A percentile compares a stretch with the other conserved stretches of the same genome.
These are phyloP conservation scores for Campaea margaritaria DNA, from an alignment of 2,888 invertebrate species.

Conservation along the genomic window DNA sequence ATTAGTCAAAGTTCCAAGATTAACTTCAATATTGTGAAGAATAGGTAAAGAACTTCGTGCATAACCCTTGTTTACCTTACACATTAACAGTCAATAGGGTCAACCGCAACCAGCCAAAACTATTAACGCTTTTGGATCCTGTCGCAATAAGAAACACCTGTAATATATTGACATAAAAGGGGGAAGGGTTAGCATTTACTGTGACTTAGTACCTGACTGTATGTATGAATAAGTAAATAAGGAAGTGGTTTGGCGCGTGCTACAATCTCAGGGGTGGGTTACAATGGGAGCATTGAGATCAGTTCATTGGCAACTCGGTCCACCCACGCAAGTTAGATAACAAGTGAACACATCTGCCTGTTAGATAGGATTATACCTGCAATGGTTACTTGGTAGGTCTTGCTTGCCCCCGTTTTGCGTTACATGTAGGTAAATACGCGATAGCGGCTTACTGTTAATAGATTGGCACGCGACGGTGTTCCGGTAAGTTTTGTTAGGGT, in stretches of 20 bases:
- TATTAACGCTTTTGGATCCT: background rate
- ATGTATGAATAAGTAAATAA: slow-evolving; percentile 59
- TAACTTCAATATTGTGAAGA: too few species aligned
- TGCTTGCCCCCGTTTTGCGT: slow-evolving; percentile 27
- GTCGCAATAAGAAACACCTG: background rate
- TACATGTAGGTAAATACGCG: slow-evolving; percentile 19
- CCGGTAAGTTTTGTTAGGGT: too few species aligned
- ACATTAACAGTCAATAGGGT: slow-evolving; percentile 2
- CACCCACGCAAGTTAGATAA: slow-evolving; percentile 80
- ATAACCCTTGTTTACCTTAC: slow-evolving; percentile 44
- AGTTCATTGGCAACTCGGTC: slow-evolving; percentile 74
- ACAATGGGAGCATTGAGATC: slow-evolving; percentile 79
- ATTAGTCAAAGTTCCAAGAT: too few species aligned
- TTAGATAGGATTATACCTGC: slow-evolving; percentile 61
- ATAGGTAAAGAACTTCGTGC: slow-evolving; percentile 28
- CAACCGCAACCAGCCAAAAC: background rate
- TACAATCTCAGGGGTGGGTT: slow-evolving; percentile 68
- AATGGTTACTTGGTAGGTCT: slow-evolving; percentile 9
- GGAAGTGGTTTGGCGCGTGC: slow-evolving; percentile 73
- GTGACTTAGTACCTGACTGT: slow-evolving; percentile 42
- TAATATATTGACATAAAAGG: background rate
- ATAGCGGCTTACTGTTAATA: slow-evolving; percentile 1
- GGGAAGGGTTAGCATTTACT: background rate
- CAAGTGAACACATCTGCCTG: slow-evolving; percentile 81
- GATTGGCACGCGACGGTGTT: slow-evolving; percentile 16